A percentile compares a stretch with the other conserved stretches of the same genome.
These are phyloP conservation scores for Takifugu bimaculatus DNA, from an alignment of 2,113 vertebrate genomes.

Conservation along the genomic window DNA sequence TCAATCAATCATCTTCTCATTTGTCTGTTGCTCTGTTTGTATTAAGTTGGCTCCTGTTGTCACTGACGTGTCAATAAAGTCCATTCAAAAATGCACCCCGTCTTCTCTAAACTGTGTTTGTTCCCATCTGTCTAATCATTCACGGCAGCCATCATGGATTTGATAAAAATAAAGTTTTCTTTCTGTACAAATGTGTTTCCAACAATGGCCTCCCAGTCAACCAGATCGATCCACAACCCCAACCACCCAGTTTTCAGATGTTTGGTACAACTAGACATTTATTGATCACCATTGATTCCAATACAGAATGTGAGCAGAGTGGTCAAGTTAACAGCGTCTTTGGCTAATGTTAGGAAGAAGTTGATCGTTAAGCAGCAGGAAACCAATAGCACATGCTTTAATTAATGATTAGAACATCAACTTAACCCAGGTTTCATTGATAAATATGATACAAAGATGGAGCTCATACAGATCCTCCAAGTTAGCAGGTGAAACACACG, in stretches of 20 bases:
- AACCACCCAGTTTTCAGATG: neutral
- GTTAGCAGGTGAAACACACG: too few species aligned
- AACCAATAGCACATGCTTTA: too few species aligned
- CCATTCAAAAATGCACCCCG: conserved; percentile 11
- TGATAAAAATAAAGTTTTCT: neutral
- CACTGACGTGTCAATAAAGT: conserved; percentile 18
- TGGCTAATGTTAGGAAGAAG: too few species aligned
- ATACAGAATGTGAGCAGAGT: neutral
- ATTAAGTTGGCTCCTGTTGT: neutral
- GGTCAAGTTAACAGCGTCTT: too few species aligned
- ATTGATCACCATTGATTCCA: neutral
- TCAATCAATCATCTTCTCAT: neutral
- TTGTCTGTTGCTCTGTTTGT: neutral
- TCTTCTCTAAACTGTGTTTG: conserved; percentile 9
- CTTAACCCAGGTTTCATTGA: too few species aligned
- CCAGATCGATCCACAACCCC: neutral
- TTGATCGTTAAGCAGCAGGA: too few species aligned
- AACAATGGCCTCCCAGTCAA: neutral
- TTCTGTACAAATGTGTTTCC: neutral
- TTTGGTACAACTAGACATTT: neutral
- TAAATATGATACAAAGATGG: too few species aligned
- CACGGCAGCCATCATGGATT: conserved; percentile 27
- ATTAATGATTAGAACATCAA: too few species aligned
- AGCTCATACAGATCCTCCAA: too few species aligned
- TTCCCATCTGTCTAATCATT: neutral